Conservation (phyloP, 2,888 invertebrate genomes). For the Lypha dubia region DNA sequence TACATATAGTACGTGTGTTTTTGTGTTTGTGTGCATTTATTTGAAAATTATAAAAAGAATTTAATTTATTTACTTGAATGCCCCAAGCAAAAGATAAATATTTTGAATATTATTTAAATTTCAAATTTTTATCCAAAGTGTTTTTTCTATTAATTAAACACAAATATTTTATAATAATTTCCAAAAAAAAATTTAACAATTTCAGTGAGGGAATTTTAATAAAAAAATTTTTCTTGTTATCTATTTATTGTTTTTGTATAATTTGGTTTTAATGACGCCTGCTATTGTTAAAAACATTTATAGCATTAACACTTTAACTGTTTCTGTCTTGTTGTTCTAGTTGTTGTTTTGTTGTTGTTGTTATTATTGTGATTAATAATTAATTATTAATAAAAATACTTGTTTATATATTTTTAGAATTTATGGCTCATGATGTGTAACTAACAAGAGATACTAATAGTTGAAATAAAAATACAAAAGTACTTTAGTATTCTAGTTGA, state of each 20-base stretch:
- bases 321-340: too few relatives aligned
- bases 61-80: conserved; percentile 32
- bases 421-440: conserved; percentile 23
- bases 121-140: not conserved
- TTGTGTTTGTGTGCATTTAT: conserved; percentile 6
- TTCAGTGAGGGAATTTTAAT: conserved; percentile 6
- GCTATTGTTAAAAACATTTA: conserved; percentile 19
- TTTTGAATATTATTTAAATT: conserved; percentile 44
- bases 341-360: too few relatives aligned
- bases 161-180: not conserved
- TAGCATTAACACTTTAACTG: conserved; percentile 39
- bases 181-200: not conserved
- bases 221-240: not conserved
- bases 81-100: conserved; percentile 30
- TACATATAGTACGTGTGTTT: not conserved
- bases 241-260: not conserved
- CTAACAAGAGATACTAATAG: not conserved
- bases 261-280: conserved; percentile 22
- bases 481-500: not conserved
- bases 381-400: conserved; percentile 35
- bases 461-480: conserved; percentile 11
- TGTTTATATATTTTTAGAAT: conserved; percentile 15
- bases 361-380: conserved; percentile 27
- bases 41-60: conserved; percentile 38
- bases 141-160: not conserved